phyloP scores from a whole-genome alignment of 2,113 vertebrate genomes.

The Stomatorhinus ivindoensis region DNA sequence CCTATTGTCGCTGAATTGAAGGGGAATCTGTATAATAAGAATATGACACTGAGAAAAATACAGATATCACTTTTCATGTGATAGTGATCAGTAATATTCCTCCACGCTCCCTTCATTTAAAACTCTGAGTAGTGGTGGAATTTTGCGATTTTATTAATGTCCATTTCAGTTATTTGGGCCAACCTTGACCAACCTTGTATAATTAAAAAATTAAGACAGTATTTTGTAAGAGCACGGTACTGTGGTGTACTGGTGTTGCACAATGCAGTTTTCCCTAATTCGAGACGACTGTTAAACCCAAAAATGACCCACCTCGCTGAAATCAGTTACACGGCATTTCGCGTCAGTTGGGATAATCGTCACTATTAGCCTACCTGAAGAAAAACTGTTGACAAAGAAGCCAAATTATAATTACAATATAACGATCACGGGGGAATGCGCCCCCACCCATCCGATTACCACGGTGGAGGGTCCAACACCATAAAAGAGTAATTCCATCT shows the following conservation, averaged over 20 bases:
- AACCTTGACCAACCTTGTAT: not conserved
- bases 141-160: not conserved
- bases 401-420: not conserved
- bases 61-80: not conserved
- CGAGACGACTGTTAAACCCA: not conserved
- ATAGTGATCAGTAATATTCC: not conserved
- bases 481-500: not conserved
- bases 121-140: not conserved
- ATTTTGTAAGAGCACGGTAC: not conserved
- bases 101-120: not conserved
- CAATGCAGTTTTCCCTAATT: not conserved
- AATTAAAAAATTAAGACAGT: not conserved
- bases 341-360: not conserved
- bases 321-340: not conserved
- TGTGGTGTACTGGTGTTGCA: not conserved
- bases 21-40: not conserved
- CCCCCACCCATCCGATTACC: slow-evolving; percentile 24
- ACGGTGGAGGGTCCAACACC: slow-evolving; percentile 24
- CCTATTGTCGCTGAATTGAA: not conserved
- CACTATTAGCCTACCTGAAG: not conserved
- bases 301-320: not conserved
- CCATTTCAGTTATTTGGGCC: not conserved
- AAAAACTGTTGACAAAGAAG: not conserved
- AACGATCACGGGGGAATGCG: not conserved
- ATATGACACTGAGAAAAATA: not conserved